Percentiles rank a stretch among this genome's conserved stretches.
Evolutionary conservation across 2,797 vertebrate genomes (phyloP).

Genomic region (Mus spretus): DNA sequence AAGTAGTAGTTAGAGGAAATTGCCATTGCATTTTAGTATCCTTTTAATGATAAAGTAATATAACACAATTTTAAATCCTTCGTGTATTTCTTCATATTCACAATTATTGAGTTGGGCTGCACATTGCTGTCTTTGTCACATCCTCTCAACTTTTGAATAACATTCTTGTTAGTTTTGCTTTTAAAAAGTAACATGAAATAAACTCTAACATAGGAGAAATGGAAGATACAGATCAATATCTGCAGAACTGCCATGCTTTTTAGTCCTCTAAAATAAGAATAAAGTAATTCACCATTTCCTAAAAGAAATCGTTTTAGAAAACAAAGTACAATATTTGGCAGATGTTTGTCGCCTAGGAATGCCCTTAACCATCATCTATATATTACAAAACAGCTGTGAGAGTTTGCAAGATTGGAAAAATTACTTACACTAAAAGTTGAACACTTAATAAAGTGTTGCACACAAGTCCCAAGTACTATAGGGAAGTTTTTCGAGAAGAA

Average conservation of each 20-base stretch:
- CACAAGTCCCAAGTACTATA: constrained; percentile 1
- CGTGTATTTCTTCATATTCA: not conserved
- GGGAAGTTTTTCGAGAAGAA: constrained; percentile 42
- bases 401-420: constrained; percentile 65
- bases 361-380: not conserved
- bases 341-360: constrained; percentile 56
- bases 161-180: constrained; percentile 33
- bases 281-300: constrained; percentile 62
- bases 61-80: not conserved
- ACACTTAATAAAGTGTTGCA: constrained; percentile 23
- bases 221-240: constrained; percentile 70
- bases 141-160: not conserved
- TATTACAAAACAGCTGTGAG: constrained; percentile 48
- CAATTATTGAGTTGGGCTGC: not conserved
- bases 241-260: not conserved
- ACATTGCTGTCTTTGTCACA: not conserved
- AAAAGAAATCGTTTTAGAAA: constrained; percentile 72
- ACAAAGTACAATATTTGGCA: constrained; percentile 53
- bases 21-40: not conserved
- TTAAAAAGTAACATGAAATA: constrained; percentile 33
- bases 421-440: constrained; percentile 52
- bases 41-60: constrained; percentile 11
- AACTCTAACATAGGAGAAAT: constrained; percentile 27
- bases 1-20: not conserved
- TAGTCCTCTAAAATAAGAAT: not conserved